phyloP scores from a whole-genome alignment of 1,140 invertebrate genomes.

The Drosophila sturtevanti region DNA sequence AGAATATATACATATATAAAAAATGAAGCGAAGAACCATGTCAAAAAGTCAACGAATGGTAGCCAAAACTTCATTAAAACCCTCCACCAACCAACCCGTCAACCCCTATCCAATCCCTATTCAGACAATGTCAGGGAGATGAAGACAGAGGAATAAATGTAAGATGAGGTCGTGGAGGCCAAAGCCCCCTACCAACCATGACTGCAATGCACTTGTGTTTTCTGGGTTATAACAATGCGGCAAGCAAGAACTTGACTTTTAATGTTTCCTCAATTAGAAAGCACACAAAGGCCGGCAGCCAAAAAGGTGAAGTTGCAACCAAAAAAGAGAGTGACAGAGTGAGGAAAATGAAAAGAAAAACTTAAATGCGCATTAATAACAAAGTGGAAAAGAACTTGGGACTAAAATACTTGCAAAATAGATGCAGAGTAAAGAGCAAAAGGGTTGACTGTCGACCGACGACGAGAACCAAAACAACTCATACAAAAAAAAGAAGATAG shows the following conservation, averaged over 20 bases:
- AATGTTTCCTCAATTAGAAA: conserved; percentile 80
- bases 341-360: conserved; percentile 52
- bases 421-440: conserved; percentile 35
- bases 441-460: no score
- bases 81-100: neutral
- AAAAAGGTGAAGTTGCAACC: conserved; percentile 66
- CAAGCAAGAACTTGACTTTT: conserved; percentile 78
- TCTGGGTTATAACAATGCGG: conserved; percentile 80
- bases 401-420: conserved; percentile 62
- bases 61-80: conserved; percentile 70
- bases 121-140: neutral
- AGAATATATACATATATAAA: neutral
- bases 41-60: conserved; percentile 66
- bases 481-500: neutral
- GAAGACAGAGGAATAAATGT: neutral
- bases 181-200: conserved; percentile 18
- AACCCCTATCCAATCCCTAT: no score
- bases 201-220: conserved; percentile 77
- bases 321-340: conserved; percentile 17
- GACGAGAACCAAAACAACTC: conserved; percentile 46
- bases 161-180: conserved; percentile 17
- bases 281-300: conserved; percentile 66
- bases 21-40: conserved; percentile 21
- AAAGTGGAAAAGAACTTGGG: conserved; percentile 60
- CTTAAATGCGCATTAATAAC: conserved; percentile 81